Evolutionary conservation across 2,113 vertebrate genomes (phyloP).

Genomic region (Colius striatus): DNA sequence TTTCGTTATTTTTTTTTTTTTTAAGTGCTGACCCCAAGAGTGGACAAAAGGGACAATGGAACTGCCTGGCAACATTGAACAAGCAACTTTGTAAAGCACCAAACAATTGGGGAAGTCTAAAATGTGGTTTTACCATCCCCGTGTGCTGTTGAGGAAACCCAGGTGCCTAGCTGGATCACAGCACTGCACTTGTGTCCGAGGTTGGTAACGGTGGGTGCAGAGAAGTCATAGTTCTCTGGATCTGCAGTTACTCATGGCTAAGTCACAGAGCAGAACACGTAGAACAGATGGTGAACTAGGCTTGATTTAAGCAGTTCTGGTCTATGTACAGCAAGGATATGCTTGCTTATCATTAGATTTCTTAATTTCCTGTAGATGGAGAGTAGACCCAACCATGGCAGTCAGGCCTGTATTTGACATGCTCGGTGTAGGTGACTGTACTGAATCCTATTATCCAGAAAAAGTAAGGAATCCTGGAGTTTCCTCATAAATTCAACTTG

Average conservation of each 20-base stretch:
- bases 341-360: neutral
- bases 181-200: neutral
- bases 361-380: neutral
- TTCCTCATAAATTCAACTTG: neutral
- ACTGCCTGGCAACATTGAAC: neutral
- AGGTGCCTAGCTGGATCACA: neutral
- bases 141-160: neutral
- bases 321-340: neutral
- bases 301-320: neutral
- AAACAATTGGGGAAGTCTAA: neutral
- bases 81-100: neutral
- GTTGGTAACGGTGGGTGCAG: neutral
- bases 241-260: neutral
- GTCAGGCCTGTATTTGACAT: neutral
- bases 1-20: neutral
- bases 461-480: neutral
- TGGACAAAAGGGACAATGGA: neutral
- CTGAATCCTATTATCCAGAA: neutral
- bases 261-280: neutral
- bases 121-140: accelerated
- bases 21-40: accelerated
- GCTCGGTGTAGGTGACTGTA: neutral
- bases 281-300: neutral
- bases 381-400: accelerated
- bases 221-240: neutral